These are phyloP conservation scores for Ramphastos sulfuratus DNA, from an alignment of 2,113 vertebrate genomes.

Conservation along the genomic window DNA sequence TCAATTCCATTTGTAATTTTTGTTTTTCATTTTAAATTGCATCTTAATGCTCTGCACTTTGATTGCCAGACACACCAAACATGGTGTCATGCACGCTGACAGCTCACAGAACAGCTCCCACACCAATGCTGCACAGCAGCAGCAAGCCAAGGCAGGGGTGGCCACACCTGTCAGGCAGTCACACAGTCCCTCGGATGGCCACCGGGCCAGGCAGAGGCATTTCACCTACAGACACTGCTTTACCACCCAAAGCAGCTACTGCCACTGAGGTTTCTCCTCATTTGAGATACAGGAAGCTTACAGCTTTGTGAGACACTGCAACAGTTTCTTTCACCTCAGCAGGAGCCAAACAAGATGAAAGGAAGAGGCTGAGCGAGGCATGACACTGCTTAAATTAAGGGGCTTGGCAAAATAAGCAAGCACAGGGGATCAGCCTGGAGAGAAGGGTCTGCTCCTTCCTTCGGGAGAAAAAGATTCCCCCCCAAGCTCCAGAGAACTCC, in stretches of 20 bases:
- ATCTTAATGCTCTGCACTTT: not conserved
- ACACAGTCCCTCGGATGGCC: accelerated
- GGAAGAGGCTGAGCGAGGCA: not conserved
- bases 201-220: not conserved
- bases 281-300: not conserved
- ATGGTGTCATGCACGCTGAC: not conserved
- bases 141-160: not conserved
- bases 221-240: not conserved
- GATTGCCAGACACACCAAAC: not conserved
- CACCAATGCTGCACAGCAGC: accelerated
- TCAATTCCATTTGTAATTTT: too few species aligned
- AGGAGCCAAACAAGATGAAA: not conserved
- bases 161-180: accelerated
- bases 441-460: not conserved
- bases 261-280: not conserved
- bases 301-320: accelerated
- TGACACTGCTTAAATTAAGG: not conserved
- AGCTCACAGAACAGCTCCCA: not conserved
- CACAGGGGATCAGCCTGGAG: not conserved
- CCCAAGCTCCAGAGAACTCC: not conserved
- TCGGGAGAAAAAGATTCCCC: not conserved
- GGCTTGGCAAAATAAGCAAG: not conserved
- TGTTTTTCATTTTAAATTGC: not conserved
- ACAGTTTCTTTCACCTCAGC: not conserved
- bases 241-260: not conserved